phyloP scores from a whole-genome alignment of 2,113 vertebrate species.

The Heterochromis multidens region DNA sequence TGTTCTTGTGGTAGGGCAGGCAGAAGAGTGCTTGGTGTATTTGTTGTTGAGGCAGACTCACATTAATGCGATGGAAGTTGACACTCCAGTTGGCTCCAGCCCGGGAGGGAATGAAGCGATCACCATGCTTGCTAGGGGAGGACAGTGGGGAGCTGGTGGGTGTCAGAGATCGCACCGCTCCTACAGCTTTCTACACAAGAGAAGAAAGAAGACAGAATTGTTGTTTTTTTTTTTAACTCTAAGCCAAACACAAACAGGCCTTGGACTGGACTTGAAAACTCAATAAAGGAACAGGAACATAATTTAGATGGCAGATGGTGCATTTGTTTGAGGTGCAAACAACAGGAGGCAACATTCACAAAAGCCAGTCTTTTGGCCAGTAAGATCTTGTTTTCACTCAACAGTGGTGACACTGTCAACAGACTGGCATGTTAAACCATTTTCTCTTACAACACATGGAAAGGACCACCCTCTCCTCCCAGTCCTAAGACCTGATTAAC shows the following conservation, averaged over 20 bases:
- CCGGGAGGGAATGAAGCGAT: constrained; percentile 96
- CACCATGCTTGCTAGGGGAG: constrained; percentile 95
- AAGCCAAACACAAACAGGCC: constrained; percentile 23
- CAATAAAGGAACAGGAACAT: constrained; percentile 16
- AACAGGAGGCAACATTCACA: constrained; percentile 41
- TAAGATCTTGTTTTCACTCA: constrained; percentile 39
- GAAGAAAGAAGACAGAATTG: constrained; percentile 6
- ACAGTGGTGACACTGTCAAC: constrained; percentile 28
- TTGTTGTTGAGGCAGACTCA: constrained; percentile 64
- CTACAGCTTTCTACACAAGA: constrained; percentile 73
- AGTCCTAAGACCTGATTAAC: not conserved
- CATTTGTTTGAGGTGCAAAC: constrained; percentile 39
- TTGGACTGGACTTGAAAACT: constrained; percentile 24
- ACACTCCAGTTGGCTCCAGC: constrained; percentile 99
- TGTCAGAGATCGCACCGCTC: constrained; percentile 86
- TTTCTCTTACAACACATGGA: constrained; percentile 6
- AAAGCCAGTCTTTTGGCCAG: constrained; percentile 40
- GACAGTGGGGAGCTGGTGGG: constrained; percentile 94
- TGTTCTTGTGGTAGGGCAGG: constrained; percentile 28
- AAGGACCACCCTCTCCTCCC: not conserved
- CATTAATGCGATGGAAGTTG: constrained; percentile 97
- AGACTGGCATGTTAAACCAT: not conserved
- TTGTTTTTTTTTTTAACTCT: constrained; percentile 22
- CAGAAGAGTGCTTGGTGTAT: not conserved
- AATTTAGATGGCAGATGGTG: constrained; percentile 50